Percentiles rank a stretch among this genome's conserved stretches.
Evolutionary conservation across 2,888 invertebrate species (phyloP).

Genomic region (Galeopsomyia nigrocyanea): DNA sequence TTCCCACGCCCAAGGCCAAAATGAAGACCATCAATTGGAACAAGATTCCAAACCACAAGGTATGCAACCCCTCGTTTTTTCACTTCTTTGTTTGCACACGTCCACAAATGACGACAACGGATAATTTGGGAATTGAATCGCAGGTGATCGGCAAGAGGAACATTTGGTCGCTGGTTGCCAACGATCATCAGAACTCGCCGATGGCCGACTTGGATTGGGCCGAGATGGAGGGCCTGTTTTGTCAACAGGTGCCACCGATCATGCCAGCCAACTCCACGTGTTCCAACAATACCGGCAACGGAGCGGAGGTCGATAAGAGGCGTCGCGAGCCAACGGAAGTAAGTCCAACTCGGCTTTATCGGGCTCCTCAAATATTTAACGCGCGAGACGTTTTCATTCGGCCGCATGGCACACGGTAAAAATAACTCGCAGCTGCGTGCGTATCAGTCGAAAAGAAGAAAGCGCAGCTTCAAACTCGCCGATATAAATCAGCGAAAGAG

Average conservation of each 20-base stretch:
- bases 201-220: conserved; percentile 92
- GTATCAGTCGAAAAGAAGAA: no score
- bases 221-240: conserved; percentile 94
- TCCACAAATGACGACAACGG: no score
- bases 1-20: conserved; percentile 93
- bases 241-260: conserved; percentile 81
- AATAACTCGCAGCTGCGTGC: neutral
- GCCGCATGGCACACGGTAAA: neutral
- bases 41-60: conserved; percentile 93
- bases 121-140: conserved; percentile 31
- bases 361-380: no score
- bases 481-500: no score
- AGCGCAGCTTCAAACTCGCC: no score
- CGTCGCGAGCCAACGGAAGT: conserved; percentile 86
- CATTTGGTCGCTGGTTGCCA: conserved; percentile 92
- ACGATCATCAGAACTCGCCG: conserved; percentile 85
- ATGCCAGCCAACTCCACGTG: conserved; percentile 69
- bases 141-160: conserved; percentile 91
- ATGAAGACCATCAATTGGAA: conserved; percentile 99
- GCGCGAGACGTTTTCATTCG: no score
- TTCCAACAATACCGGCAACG: conserved; percentile 71
- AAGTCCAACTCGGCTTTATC: conserved; percentile 30
- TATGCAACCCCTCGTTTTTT: conserved; percentile 57
- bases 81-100: no score
- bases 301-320: conserved; percentile 73